phyloP scores from a whole-genome alignment of 2,797 vertebrate genomes.

The Uromys caudimaculatus region DNA sequence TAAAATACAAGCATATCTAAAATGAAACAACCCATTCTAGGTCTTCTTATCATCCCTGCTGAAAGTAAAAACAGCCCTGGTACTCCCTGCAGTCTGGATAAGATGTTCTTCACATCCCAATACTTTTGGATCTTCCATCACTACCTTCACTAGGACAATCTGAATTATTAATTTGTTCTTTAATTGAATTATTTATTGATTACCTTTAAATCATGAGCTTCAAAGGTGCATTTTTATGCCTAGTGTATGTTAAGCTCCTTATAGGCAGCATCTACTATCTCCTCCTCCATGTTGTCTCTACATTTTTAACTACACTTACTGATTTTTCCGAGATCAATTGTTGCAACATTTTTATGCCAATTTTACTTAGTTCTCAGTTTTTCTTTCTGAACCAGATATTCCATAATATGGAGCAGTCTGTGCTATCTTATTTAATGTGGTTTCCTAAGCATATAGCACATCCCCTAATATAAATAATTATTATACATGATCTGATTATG shows the following conservation, averaged over 20 bases:
- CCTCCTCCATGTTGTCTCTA: not conserved
- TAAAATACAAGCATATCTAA: not conserved
- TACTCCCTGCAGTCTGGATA: not conserved
- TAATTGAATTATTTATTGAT: not conserved
- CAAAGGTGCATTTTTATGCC: not conserved
- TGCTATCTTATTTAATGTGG: not conserved
- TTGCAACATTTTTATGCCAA: not conserved
- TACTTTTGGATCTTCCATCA: not conserved
- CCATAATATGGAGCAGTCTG: not conserved
- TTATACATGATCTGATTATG: not conserved
- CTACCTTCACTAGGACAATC: not conserved
- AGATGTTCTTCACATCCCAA: not conserved
- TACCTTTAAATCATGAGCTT: not conserved
- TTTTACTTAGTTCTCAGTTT: conserved; percentile 6
- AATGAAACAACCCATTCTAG: not conserved
- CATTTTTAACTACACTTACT: not conserved
- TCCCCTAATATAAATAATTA: not conserved
- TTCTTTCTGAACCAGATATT: not conserved
- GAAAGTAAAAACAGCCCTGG: not conserved
- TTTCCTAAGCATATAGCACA: not conserved
- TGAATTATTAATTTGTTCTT: not conserved
- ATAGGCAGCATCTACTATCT: not conserved
- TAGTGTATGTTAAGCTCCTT: not conserved
- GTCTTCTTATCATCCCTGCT: not conserved
- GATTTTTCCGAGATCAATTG: not conserved